These are phyloP conservation scores for Sesamia inferens DNA, from an alignment of 2,888 invertebrate genomes.

Conservation along the genomic window DNA sequence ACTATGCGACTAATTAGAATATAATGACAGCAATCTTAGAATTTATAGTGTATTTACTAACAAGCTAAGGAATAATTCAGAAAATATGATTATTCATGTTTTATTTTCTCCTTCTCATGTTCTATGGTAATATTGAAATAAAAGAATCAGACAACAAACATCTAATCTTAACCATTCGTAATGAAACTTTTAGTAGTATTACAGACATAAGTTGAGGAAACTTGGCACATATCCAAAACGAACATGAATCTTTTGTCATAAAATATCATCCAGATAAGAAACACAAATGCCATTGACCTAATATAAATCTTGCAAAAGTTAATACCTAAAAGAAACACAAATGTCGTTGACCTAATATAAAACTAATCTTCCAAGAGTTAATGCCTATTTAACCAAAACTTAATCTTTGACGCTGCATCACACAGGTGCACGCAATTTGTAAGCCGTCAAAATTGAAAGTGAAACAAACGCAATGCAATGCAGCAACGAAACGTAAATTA, in stretches of 20 bases:
- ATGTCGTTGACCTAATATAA: not conserved
- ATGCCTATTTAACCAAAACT: conserved; percentile 5
- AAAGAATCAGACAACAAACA: conserved; percentile 20
- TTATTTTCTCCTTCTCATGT: conserved; percentile 2
- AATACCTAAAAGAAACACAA: conserved; percentile 13
- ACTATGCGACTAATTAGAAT: conserved; percentile 58
- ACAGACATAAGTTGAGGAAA: conserved; percentile 1
- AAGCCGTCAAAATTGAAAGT: conserved; percentile 61
- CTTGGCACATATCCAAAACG: conserved; percentile 29
- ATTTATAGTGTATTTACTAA: conserved; percentile 51
- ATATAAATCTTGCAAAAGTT: not conserved
- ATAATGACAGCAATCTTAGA: conserved; percentile 53
- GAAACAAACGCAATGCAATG: conserved; percentile 41
- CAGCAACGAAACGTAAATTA: conserved; percentile 31
- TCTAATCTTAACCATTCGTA: not conserved
- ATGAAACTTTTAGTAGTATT: conserved; percentile 8
- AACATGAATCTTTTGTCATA: conserved; percentile 5
- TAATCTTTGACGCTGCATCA: conserved; percentile 59
- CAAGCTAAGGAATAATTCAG: conserved; percentile 26
- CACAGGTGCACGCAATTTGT: conserved; percentile 63
- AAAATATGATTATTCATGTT: conserved; percentile 31
- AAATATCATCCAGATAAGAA: conserved; percentile 1
- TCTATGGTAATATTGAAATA: conserved; percentile 34
- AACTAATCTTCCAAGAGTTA: conserved; percentile 3
- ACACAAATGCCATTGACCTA: not conserved